Base-by-base conservation (phyloP, 2,797 vertebrate species). In the Balearica regulorum region DNA sequence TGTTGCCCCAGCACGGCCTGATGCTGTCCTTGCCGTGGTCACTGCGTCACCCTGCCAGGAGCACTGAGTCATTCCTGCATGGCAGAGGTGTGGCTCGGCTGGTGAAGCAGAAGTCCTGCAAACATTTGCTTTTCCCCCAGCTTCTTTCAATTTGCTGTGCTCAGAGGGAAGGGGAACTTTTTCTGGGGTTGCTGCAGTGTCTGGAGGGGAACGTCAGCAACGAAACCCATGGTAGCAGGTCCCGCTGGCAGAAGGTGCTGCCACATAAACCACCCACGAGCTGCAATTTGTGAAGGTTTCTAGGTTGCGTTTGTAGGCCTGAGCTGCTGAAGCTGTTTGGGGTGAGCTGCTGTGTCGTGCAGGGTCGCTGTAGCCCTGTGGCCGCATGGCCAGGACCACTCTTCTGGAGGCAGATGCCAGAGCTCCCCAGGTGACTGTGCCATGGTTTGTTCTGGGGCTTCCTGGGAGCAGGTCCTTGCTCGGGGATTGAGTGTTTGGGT, bases 141-240 rank as follows among this genome's bases (percentile, higher is more conserved):
- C 87, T 66, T 37, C 28, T 28, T 6, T 43, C 37, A 3, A 1
- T 70, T 72, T 33, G 20, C 49, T 26, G 54, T 0, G 19, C 68
- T 37, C 2, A 0, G 54, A 11, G 15, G 7, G 6, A 18, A 48
- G 21, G 73, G 75, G 48, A 19, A 1, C 3, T 17, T 49, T 11
- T 41, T 8, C 26, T 18, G 76, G 66, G 35, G 9, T 22, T 22
- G 48, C 53, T 46, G 53, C 70, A 3, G 82, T 2, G 55, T 13
- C 37, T 25, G 68, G n/a, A 37, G 70, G 58, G 51, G 19, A 31
- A 9, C 0, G 3, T 20, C 46, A 5, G 5, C 0, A 5, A 3
- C 57, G 69, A 33, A 25, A 3, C 5, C 19, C 0, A 3, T 4
- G 12, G 49, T 7, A 39, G 15, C n/a, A 20, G 22, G 20, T 62